These are phyloP conservation scores for Drosophila serrata DNA, from an alignment of 1,140 invertebrate species.

Conservation along the genomic window DNA sequence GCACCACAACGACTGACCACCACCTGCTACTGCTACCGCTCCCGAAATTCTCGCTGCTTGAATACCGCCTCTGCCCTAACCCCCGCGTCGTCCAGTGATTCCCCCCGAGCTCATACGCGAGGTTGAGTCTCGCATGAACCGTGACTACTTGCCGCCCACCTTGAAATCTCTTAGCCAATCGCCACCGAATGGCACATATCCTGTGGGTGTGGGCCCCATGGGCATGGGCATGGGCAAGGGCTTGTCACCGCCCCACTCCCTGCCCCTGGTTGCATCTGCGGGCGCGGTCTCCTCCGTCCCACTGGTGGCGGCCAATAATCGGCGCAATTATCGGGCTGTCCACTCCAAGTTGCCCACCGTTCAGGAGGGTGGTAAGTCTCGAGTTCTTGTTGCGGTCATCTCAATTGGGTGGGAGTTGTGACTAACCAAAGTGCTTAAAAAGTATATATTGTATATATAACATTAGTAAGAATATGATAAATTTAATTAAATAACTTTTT, in stretches of 20 bases:
- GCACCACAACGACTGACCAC: conserved; percentile 37
- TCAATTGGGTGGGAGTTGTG: not conserved
- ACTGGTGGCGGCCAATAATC: conserved; percentile 63
- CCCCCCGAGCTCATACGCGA: conserved; percentile 94
- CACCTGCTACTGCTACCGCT: conserved; percentile 28
- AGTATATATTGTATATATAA: too few relatives aligned
- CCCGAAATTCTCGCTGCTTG: conserved; percentile 33
- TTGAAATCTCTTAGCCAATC: conserved; percentile 84
- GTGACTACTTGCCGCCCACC: conserved; percentile 91
- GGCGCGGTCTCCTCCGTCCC: conserved; percentile 27
- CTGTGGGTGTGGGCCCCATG: conserved; percentile 31
- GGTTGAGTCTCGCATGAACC: conserved; percentile 95
- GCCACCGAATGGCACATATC: conserved; percentile 67
- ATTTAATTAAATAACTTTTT: too few relatives aligned
- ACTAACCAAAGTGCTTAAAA: not conserved
- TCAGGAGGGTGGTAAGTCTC: conserved; percentile 87
- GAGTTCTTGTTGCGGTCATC: conserved; percentile 5
- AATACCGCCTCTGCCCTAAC: conserved; percentile 38
- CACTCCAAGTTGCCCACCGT: conserved; percentile 87
- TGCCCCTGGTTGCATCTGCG: conserved; percentile 54
- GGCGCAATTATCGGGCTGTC: conserved; percentile 68
- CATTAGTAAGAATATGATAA: not conserved
- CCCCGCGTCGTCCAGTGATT: conserved; percentile 87
- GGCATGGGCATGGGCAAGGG: conserved; percentile 44
- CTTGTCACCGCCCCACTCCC: conserved; percentile 45